A percentile compares a stretch with the other conserved stretches of the same genome.
Evolutionary conservation across 2,797 vertebrate genomes (phyloP).

Genomic region (Uromys caudimaculatus): DNA sequence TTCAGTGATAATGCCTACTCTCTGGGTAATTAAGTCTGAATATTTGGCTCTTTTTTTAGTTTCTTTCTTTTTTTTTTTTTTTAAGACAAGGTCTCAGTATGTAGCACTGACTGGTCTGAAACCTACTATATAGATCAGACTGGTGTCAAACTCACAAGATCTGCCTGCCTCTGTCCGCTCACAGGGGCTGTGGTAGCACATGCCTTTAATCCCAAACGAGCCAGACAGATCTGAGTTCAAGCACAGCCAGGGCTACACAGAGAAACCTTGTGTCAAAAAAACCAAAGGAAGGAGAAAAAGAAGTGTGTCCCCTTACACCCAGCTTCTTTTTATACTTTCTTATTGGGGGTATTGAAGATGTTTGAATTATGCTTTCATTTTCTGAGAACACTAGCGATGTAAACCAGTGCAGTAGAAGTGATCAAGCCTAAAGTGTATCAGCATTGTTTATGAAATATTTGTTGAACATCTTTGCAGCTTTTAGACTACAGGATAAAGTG

Average conservation of each 20-base stretch:
- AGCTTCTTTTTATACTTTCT: background rate
- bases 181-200: too few relatives aligned
- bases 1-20: background rate
- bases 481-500: background rate
- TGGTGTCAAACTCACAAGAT: background rate
- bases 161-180: background rate
- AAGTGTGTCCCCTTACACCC: background rate
- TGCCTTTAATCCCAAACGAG: too few relatives aligned
- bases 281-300: too few relatives aligned
- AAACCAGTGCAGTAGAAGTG: slow-evolving; percentile 46
- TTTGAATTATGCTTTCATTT: slow-evolving; percentile 28
- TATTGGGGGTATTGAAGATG: background rate
- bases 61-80: background rate
- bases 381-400: slow-evolving; percentile 35
- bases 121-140: background rate
- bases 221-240: too few relatives aligned
- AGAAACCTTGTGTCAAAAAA: too few relatives aligned
- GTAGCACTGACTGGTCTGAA: background rate
- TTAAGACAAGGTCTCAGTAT: background rate
- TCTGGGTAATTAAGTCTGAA: background rate
- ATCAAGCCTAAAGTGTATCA: slow-evolving; percentile 24
- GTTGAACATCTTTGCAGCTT: slow-evolving; percentile 10
- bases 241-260: too few relatives aligned
- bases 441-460: background rate
- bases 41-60: background rate